Evolutionary conservation across 2,797 vertebrate genomes (phyloP).

Genomic region (Crypturellus tataupa): DNA sequence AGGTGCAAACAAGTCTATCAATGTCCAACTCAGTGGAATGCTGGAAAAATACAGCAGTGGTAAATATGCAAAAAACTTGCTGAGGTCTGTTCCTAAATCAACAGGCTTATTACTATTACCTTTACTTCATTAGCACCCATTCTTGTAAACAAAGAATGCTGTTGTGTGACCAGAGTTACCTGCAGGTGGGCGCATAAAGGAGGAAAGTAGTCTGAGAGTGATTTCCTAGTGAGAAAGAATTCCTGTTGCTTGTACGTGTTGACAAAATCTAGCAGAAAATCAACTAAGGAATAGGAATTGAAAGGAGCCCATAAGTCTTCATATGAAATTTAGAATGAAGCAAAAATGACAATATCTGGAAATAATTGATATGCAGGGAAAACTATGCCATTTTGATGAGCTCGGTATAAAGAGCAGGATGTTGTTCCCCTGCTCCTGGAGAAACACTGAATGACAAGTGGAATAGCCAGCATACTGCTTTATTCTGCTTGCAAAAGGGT

Average conservation of each 20-base stretch:
- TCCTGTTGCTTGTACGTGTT: not conserved
- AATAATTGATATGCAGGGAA: not conserved
- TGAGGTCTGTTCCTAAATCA: not conserved
- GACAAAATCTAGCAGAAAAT: not conserved
- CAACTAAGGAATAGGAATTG: not conserved
- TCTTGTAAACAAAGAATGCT: not conserved
- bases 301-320: not conserved
- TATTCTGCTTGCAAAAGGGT: rapidly evolving
- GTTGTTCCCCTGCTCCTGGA: not conserved
- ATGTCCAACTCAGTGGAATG: not conserved
- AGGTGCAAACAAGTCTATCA: not conserved
- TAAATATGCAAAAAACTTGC: not conserved
- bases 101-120: not conserved
- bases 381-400: not conserved
- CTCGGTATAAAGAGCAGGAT: not conserved
- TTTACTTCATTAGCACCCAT: not conserved
- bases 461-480: not conserved
- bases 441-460: not conserved
- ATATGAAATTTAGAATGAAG: not conserved
- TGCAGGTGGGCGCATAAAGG: not conserved
- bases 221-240: not conserved
- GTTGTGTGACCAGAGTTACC: not conserved
- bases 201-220: not conserved
- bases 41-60: not conserved
- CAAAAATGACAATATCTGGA: not conserved